Conservation (phyloP, 23 tunicate genomes). For the Ciona savignyi region DNA sequence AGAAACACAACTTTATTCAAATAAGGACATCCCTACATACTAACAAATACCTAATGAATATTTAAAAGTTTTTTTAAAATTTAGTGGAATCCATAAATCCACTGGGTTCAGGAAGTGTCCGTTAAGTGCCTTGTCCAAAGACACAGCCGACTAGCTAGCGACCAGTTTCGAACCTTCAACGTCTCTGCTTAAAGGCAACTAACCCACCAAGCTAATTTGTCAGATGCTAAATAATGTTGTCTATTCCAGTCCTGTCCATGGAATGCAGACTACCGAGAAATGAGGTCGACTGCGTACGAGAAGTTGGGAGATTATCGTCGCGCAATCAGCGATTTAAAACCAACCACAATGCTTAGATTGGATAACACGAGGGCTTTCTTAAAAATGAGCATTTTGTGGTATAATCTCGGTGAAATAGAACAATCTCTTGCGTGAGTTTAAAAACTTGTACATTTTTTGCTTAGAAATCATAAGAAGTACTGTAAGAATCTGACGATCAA, state of each 20-base stretch:
- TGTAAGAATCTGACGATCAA: no score
- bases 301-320: conserved; percentile 55
- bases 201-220: no score
- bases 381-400: conserved; percentile 70
- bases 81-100: no score
- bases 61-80: no score
- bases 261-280: conserved; percentile 84
- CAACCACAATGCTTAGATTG: conserved; percentile 65
- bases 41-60: no score
- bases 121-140: no score
- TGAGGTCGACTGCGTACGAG: conserved; percentile 70
- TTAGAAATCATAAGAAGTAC: background rate
- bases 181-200: background rate
- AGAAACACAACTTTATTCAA: no score
- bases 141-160: no score
- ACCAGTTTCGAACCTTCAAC: no score
- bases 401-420: conserved; percentile 76
- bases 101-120: no score
- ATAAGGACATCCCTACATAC: no score
- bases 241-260: conserved; percentile 82
- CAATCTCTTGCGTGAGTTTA: conserved; percentile 78
- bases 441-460: background rate
- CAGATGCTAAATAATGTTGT: no score
- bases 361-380: conserved; percentile 84
- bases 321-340: conserved; percentile 81